These are phyloP conservation scores for Sterna hirundo DNA, from an alignment of 2,113 vertebrate genomes.

Conservation along the genomic window DNA sequence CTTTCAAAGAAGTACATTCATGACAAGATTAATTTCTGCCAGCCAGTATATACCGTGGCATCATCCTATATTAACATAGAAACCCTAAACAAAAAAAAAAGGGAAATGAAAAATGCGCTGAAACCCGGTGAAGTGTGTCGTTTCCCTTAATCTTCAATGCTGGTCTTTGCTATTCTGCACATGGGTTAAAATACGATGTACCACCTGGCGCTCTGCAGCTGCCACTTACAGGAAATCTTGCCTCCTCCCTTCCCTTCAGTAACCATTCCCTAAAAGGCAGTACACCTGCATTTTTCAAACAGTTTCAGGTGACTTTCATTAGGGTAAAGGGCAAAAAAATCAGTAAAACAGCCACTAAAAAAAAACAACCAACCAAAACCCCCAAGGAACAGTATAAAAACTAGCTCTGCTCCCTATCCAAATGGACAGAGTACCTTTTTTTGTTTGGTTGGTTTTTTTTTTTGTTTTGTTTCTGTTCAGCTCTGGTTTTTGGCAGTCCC, in stretches of 20 bases:
- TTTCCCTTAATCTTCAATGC: neutral
- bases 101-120: neutral
- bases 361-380: neutral
- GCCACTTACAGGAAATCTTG: neutral
- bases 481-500: neutral
- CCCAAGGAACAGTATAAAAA: neutral
- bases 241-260: neutral
- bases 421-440: neutral
- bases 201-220: neutral
- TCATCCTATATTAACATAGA: neutral
- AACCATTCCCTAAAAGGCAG: neutral
- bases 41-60: neutral
- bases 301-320: neutral
- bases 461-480: neutral
- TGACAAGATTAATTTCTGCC: conserved; percentile 24
- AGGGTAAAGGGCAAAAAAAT: neutral
- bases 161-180: neutral
- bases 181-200: neutral
- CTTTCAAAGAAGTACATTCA: conserved; percentile 7
- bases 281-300: neutral
- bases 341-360: neutral
- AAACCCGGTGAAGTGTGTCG: neutral
- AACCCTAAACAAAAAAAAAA: neutral
- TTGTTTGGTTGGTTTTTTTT: no score
- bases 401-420: neutral